Evolutionary conservation across 2,888 invertebrate genomes (phyloP).

Genomic region (Chouioia cunea): DNA sequence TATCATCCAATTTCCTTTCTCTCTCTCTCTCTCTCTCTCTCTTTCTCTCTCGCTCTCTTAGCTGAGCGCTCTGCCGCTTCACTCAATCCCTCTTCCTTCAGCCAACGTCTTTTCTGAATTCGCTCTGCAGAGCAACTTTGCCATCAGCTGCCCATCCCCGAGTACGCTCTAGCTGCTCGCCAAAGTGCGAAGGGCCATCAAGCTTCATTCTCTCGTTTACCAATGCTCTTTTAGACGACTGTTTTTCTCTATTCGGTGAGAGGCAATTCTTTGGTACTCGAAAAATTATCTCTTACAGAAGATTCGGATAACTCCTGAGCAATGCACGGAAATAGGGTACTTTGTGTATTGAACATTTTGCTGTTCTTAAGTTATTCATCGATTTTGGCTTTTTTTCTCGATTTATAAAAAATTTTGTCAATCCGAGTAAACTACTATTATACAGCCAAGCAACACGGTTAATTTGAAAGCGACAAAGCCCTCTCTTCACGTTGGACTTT

Average conservation of each 20-base stretch:
- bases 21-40: constrained; percentile 51
- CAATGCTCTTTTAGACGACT: constrained; percentile 35
- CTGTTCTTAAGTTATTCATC: too few relatives aligned
- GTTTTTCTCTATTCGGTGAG: constrained; percentile 27
- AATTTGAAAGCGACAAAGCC: constrained; percentile 62
- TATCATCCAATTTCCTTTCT: constrained; percentile 67
- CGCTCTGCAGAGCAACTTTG: constrained; percentile 37
- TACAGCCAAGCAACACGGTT: constrained; percentile 63
- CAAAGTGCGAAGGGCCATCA: constrained; percentile 45
- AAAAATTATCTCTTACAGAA: not conserved
- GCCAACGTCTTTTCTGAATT: constrained; percentile 31
- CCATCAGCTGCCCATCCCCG: constrained; percentile 46
- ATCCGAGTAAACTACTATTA: constrained; percentile 63
- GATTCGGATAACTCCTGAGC: too few relatives aligned
- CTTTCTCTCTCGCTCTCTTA: constrained; percentile 45
- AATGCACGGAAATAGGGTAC: too few relatives aligned
- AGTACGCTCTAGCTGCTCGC: constrained; percentile 30
- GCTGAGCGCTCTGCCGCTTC: constrained; percentile 18
- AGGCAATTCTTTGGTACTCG: constrained; percentile 13
- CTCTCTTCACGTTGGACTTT: constrained; percentile 48
- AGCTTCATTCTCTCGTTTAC: constrained; percentile 46
- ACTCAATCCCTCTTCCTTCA: constrained; percentile 25
- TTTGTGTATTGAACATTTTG: too few relatives aligned
- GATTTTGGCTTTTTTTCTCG: constrained; percentile 52
- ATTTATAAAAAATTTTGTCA: constrained; percentile 66